Evolutionary conservation across 2,888 invertebrate species (phyloP).

Genomic region (Synanthedon andrenaeformis): DNA sequence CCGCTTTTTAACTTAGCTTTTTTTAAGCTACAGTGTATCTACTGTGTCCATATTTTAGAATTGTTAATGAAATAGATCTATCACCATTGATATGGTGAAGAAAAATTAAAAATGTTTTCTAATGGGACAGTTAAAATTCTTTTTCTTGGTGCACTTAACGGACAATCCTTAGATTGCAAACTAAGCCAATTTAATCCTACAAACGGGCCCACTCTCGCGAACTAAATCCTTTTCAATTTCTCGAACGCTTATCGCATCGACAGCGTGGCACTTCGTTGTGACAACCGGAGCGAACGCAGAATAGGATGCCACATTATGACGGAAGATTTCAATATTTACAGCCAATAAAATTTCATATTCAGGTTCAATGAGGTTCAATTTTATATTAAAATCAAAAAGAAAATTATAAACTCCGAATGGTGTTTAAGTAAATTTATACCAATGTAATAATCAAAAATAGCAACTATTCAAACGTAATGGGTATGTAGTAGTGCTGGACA

Average conservation of each 20-base stretch:
- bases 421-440: too few relatives aligned
- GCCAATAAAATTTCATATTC: constrained; percentile 2
- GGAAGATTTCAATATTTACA: constrained; percentile 3
- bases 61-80: too few relatives aligned
- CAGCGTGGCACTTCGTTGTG: constrained; percentile 9
- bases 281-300: constrained; percentile 2
- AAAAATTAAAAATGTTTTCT: too few relatives aligned
- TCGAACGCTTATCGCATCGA: constrained; percentile 30
- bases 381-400: background rate
- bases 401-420: too few relatives aligned
- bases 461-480: too few relatives aligned
- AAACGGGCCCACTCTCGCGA: constrained; percentile 33
- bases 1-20: too few relatives aligned
- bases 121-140: constrained; percentile 3
- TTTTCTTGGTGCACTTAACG: constrained; percentile 13
- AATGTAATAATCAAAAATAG: too few relatives aligned
- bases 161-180: constrained; percentile 24
- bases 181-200: constrained; percentile 49
- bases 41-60: too few relatives aligned
- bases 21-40: too few relatives aligned
- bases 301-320: constrained; percentile 2
- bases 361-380: background rate
- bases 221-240: constrained; percentile 52
- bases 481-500: too few relatives aligned
- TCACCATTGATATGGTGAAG: too few relatives aligned